phyloP scores from a whole-genome alignment of 1,140 invertebrate genomes.

The Capitella teleta region DNA sequence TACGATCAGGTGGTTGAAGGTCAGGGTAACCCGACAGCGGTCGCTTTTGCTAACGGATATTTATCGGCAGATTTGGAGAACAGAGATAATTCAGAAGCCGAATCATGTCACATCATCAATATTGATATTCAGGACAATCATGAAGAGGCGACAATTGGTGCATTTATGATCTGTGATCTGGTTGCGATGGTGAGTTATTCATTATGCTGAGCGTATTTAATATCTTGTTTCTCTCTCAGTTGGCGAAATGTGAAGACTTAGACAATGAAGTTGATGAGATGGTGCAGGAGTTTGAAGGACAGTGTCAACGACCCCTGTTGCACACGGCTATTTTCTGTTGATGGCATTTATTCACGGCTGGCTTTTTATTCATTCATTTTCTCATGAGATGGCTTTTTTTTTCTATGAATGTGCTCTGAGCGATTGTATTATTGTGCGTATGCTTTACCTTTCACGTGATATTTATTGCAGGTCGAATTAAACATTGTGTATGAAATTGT shows the following conservation, averaged over 20 bases:
- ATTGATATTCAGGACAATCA: constrained; percentile 99
- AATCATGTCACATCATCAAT: constrained; percentile 76
- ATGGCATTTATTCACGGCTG: no score
- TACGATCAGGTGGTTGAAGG: constrained; percentile 82
- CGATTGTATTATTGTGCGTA: no score
- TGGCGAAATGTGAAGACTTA: constrained; percentile 80
- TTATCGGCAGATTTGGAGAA: not conserved
- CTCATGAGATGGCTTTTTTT: no score
- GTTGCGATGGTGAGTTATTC: constrained; percentile 62
- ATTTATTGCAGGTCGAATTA: no score
- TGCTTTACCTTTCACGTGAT: no score
- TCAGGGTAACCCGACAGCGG: constrained; percentile 22
- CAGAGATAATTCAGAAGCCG: constrained; percentile 11
- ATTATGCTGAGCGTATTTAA: not conserved
- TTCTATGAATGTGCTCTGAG: no score
- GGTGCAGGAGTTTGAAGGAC: constrained; percentile 86
- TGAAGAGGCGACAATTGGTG: constrained; percentile 98
- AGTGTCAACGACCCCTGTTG: constrained; percentile 72
- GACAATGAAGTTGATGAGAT: constrained; percentile 98
- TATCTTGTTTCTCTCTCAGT: constrained; percentile 47
- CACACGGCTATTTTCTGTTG: constrained; percentile 86
- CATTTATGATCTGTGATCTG: constrained; percentile 94
- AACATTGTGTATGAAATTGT: no score
- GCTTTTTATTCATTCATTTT: no score
- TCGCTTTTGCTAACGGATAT: not conserved